A percentile compares a stretch with the other conserved stretches of the same genome.
These are phyloP conservation scores for Serrognathus titanus DNA, from an alignment of 2,888 invertebrate species.

Conservation along the genomic window DNA sequence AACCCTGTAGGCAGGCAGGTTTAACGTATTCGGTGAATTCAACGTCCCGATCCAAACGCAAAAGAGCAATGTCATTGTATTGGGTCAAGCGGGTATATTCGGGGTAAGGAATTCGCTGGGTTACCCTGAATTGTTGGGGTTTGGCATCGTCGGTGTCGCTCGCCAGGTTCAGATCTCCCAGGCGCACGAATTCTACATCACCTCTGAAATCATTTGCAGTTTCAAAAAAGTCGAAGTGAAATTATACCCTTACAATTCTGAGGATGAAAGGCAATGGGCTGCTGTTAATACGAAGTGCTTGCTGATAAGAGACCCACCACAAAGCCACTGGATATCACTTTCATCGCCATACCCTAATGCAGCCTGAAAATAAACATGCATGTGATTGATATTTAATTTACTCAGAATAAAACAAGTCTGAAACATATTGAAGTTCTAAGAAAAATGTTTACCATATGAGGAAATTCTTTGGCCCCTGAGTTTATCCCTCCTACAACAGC, in stretches of 20 bases:
- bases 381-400: no score
- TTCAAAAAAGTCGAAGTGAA: neutral
- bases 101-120: constrained; percentile 40
- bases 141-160: constrained; percentile 20
- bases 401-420: no score
- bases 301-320: constrained; percentile 64
- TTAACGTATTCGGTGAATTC: constrained; percentile 39
- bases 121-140: constrained; percentile 34
- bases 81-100: constrained; percentile 39
- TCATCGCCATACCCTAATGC: constrained; percentile 26
- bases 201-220: constrained; percentile 19
- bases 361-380: constrained; percentile 18
- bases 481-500: constrained; percentile 3
- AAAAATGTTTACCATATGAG: constrained; percentile 7
- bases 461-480: constrained; percentile 3
- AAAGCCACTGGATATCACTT: constrained; percentile 49
- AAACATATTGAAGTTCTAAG: neutral
- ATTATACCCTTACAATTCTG: constrained; percentile 15
- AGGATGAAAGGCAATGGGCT: constrained; percentile 54
- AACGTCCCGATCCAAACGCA: constrained; percentile 41
- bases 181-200: constrained; percentile 24
- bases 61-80: constrained; percentile 52
- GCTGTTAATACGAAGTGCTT: constrained; percentile 60
- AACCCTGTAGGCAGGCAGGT: constrained; percentile 47
- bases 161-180: constrained; percentile 29